Base-by-base conservation (phyloP, 2,113 vertebrate genomes). In the Brachyistius frenatus region DNA sequence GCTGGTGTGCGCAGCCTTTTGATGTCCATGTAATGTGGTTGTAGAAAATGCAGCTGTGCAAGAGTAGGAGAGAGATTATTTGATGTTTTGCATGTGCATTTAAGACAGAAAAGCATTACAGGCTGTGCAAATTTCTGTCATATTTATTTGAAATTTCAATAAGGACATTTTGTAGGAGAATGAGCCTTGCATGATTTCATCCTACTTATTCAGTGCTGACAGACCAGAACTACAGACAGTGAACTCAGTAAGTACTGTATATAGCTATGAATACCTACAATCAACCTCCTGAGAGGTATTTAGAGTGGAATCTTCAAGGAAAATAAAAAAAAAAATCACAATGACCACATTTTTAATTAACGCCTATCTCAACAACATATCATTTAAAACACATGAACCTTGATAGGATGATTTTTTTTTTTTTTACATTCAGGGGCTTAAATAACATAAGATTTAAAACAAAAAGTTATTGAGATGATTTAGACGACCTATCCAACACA, bases 1-100 rank as follows among this genome's bases (percentile, higher is more conserved):
- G 84, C 75, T 76, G 65, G 23, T 66, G 73, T 56, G 23, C 63
- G 58, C 60, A 47, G 54, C 68, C 16, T 16, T 79, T 60, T 58
- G 50, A 86, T 64, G 61, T 70, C 23, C 54, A 2, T 74, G 74
- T 78, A 54, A 73, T 76, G n/a, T 61, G 50, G 56, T 50, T 63
- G 62, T 66, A 72, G 55, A 69, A 75, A 64, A 64, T 62, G 39
- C 39, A 67, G 50, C 35, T 23, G 5, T 7, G 33, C 37, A 7
- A 54, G 46, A 81, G 52, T 36, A 31, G 16, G 36, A 63, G 11
- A 58, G 35, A 2, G 3, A 47, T 66, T 70, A 46, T 55, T 41
- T 55, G 46, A 64, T 31, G 61, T 65, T 30, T 32, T 41, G 30
- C 47, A 23, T 66, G 37, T 61, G 52, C 39, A 37, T 67, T 75